Evolutionary conservation across 2,888 invertebrate species (phyloP).

Genomic region (Athrips mouffetella): DNA sequence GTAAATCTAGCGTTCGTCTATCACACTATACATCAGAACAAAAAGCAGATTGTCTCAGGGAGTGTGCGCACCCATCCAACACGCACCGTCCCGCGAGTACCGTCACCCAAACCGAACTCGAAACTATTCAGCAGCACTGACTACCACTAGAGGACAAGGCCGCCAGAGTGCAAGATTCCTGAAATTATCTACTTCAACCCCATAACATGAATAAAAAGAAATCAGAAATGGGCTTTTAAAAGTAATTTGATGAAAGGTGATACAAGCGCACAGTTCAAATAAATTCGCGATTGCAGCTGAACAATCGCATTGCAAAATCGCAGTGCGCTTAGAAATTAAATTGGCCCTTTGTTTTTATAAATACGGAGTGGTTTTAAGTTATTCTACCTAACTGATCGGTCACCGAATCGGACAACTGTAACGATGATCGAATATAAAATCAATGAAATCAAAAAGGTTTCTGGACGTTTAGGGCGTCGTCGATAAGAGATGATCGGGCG

Average conservation of each 20-base stretch:
- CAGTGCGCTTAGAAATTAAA: constrained; percentile 12
- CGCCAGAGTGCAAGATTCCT: constrained; percentile 2
- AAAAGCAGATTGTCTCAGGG: constrained; percentile 14
- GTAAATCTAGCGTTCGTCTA: constrained; percentile 32
- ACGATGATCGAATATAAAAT: background rate
- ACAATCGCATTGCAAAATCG: constrained; percentile 17
- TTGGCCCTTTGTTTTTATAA: background rate
- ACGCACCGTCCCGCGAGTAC: background rate
- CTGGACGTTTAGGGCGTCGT: too few species aligned
- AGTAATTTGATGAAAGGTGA: background rate
- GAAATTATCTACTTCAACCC: constrained; percentile 1
- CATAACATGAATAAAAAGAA: background rate
- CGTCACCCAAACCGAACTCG: background rate
- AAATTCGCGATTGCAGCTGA: constrained; percentile 14
- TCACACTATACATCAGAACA: constrained; percentile 26
- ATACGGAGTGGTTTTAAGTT: background rate
- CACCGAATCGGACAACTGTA: too few species aligned
- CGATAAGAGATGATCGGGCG: too few species aligned
- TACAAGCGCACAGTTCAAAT: background rate
- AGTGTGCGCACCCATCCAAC: constrained; percentile 16
- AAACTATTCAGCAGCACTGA: background rate
- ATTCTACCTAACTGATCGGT: too few species aligned
- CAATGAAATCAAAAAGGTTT: too few species aligned
- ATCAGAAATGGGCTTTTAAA: background rate
- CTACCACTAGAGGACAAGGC: constrained; percentile 1